Evolutionary conservation across 2,797 vertebrate species (phyloP), one percentile per base, ranked within the genome.

Genomic region (Phalloptychus januarius): DNA sequence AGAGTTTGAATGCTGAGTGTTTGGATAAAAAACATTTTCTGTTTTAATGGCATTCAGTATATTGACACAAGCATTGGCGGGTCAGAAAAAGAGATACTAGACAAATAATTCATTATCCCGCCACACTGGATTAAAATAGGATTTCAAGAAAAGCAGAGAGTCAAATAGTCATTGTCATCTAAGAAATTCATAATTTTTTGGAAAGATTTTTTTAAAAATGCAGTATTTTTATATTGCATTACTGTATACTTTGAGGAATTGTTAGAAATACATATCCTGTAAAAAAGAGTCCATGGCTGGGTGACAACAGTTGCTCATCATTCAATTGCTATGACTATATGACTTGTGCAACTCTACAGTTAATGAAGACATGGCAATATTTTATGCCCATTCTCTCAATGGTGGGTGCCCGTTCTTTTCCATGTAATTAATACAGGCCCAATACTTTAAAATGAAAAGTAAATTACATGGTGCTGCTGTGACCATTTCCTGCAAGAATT

Each of bases 51-150:
- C 50, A 10, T 77, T 82, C 79, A 84, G 69, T 40, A 63, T 18
- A 44, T 46, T n/a, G 69, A 69, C 11, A 42, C 25, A 10, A 61
- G 45, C 25, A 8, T 63, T 83, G 38, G 42, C 45, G 46, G 74
- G 74, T 50, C 12, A 70, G 56, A 56, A 28, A 28, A 1, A 45
- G 20, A 77, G 75, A 76, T 65, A 65, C 8, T 65, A 87, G 50
- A 88, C 45, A 56, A 78, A 87, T 36, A 48, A 31, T 80, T 70
- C 73, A 84, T 77, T 83, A 84, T 80, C 63, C 15, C 45, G 73
- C 33, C 23, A 40, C 78, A 61, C 44, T 65, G 89, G 46, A 80
- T 71, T 13, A n/a, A 23, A 48, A 6, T 4, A 81, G 75, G 82
- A 74, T 79, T 78, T 83, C 76, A 81, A 86, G 78, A 78, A 74